These are phyloP conservation scores for Drosophila jambulina DNA, from an alignment of 1,140 invertebrate species.

Conservation along the genomic window DNA sequence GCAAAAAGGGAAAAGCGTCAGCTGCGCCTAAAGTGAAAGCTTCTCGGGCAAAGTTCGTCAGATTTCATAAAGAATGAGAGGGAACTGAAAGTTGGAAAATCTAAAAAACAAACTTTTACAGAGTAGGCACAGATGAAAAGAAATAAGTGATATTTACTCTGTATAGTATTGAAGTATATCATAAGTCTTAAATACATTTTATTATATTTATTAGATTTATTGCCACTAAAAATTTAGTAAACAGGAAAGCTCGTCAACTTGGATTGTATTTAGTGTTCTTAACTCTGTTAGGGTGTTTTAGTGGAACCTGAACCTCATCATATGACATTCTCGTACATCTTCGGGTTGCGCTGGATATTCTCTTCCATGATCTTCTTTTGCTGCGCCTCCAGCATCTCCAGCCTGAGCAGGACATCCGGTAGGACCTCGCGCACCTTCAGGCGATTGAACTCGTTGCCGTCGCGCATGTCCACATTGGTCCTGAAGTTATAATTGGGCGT, in stretches of 20 bases:
- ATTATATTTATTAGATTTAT: not conserved
- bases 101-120: conserved; percentile 12
- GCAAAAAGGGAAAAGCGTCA: conserved; percentile 38
- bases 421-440: conserved; percentile 63
- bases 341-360: conserved; percentile 75
- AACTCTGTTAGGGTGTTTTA: not conserved
- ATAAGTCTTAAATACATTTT: too few relatives aligned
- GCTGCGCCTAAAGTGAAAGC: conserved; percentile 58
- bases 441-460: conserved; percentile 68
- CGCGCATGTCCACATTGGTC: conserved; percentile 74
- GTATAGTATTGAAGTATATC: not conserved
- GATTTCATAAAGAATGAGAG: conserved; percentile 18
- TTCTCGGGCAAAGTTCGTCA: conserved; percentile 27
- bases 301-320: conserved; percentile 13
- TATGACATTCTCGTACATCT: conserved; percentile 79
- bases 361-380: conserved; percentile 76
- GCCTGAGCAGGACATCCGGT: conserved; percentile 62
- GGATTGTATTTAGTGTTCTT: not conserved
- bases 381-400: conserved; percentile 61
- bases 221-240: conserved; percentile 10
- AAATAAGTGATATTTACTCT: not conserved
- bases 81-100: conserved; percentile 2
- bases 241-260: not conserved
- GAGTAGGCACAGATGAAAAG: not conserved
- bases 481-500: conserved; percentile 83